phyloP scores from a whole-genome alignment of 2,797 vertebrate genomes.

The Tympanoctomys barrerae region DNA sequence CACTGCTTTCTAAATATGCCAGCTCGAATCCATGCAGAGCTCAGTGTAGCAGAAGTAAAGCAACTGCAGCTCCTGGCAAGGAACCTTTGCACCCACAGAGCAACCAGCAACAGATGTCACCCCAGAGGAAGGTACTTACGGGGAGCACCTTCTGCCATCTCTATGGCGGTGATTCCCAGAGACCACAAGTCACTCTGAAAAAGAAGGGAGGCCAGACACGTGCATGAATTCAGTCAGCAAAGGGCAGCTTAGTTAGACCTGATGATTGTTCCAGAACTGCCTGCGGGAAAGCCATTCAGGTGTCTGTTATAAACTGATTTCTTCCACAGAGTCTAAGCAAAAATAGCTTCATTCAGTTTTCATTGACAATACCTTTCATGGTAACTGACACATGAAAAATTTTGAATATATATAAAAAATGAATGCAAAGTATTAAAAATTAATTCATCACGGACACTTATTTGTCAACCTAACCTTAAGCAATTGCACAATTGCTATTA shows the following conservation, averaged over 20 bases:
- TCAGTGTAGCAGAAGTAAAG: background rate
- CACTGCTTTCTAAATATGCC: slow-evolving; percentile 33
- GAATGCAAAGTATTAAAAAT: background rate
- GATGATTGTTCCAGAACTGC: slow-evolving; percentile 30
- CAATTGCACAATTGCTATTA: background rate
- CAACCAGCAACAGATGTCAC: background rate
- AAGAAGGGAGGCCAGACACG: slow-evolving; percentile 69
- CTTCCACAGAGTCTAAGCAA: background rate
- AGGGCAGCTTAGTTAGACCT: background rate
- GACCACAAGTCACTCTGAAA: slow-evolving; percentile 98
- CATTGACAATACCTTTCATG: accelerated
- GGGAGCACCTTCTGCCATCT: slow-evolving; percentile 98
- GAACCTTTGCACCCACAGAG: background rate
- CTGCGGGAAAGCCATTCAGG: background rate
- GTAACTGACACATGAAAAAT: background rate
- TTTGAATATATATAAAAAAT: background rate
- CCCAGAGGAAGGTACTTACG: slow-evolving; percentile 91
- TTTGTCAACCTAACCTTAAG: background rate
- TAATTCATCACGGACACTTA: slow-evolving; percentile 27
- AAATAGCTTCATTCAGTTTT: background rate
- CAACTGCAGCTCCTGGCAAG: slow-evolving; percentile 8
- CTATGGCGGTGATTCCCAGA: slow-evolving; percentile 97
- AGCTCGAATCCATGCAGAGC: background rate
- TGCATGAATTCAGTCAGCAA: background rate
- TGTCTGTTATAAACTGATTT: background rate